Conservation (phyloP, 2,888 invertebrate genomes). For the Polia nebulosa region DNA sequence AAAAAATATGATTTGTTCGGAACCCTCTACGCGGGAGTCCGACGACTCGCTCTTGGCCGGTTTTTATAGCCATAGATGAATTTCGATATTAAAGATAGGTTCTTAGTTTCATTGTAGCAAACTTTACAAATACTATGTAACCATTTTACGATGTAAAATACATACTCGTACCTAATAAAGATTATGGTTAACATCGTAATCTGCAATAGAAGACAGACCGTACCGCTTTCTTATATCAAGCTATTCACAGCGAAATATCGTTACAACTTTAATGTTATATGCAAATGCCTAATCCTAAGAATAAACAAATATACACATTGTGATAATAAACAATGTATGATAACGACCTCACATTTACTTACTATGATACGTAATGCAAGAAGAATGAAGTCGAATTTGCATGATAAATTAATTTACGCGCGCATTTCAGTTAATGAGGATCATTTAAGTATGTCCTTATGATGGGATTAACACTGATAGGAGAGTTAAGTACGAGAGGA, state of each 20-base stretch:
- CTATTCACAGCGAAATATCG: conserved; percentile 41
- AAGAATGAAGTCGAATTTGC: conserved; percentile 40
- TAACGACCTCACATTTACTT: conserved; percentile 44
- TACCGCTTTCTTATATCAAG: conserved; percentile 32
- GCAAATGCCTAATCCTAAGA: conserved; percentile 54
- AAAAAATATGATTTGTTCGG: no score
- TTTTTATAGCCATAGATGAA: background rate
- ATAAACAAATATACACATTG: conserved; percentile 57
- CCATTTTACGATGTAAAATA: background rate
- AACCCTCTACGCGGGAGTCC: no score
- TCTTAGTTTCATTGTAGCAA: background rate
- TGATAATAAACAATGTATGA: conserved; percentile 58
- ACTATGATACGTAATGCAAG: conserved; percentile 52
- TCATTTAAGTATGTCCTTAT: conserved; percentile 23
- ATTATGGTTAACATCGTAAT: background rate
- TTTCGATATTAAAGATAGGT: background rate
- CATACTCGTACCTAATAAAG: no score
- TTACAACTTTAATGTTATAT: conserved; percentile 57
- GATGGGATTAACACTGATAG: conserved; percentile 4
- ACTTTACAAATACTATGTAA: background rate
- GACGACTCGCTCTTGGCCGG: no score
- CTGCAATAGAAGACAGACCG: background rate
- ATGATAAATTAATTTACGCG: conserved; percentile 42
- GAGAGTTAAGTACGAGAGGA: background rate
- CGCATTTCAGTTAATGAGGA: conserved; percentile 20